A percentile compares a stretch with the other conserved stretches of the same genome.
Evolutionary conservation across 1,140 invertebrate genomes (phyloP).

Genomic region (Sinella curviseta): DNA sequence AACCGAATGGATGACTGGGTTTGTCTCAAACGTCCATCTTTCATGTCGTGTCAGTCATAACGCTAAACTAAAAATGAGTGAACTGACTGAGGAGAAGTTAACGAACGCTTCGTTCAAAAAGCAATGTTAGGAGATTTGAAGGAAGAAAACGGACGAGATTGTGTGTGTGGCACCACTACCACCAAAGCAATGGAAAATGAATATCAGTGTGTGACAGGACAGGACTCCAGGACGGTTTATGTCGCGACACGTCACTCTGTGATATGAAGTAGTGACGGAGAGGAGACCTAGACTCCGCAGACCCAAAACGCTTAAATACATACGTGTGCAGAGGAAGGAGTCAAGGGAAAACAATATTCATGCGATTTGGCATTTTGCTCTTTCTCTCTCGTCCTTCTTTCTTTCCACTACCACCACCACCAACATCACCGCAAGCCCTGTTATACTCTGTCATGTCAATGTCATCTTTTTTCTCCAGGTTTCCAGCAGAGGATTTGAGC

Average conservation of each 20-base stretch:
- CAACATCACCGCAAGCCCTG: no score
- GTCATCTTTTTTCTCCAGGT: constrained; percentile 14
- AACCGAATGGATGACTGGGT: background rate
- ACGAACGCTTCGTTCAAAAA: no score
- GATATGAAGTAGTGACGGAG: background rate
- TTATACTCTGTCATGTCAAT: constrained; percentile 15
- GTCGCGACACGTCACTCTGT: background rate
- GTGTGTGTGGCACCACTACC: background rate
- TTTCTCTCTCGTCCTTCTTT: background rate
- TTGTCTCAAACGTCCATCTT: constrained; percentile 9
- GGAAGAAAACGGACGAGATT: background rate
- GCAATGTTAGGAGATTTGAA: background rate
- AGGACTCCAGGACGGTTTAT: background rate
- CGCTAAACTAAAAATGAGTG: background rate
- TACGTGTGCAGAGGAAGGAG: background rate
- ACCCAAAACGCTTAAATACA: no score
- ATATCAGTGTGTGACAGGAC: background rate
- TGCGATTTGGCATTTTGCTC: background rate
- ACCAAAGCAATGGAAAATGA: background rate
- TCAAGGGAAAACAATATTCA: constrained; percentile 17
- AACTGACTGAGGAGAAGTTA: background rate
- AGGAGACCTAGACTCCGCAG: background rate
- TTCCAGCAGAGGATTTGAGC: background rate
- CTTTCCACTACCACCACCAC: background rate
- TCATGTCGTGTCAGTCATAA: constrained; percentile 3